Conservation (phyloP, 2,888 invertebrate species). For the Tiliacea citrago region DNA sequence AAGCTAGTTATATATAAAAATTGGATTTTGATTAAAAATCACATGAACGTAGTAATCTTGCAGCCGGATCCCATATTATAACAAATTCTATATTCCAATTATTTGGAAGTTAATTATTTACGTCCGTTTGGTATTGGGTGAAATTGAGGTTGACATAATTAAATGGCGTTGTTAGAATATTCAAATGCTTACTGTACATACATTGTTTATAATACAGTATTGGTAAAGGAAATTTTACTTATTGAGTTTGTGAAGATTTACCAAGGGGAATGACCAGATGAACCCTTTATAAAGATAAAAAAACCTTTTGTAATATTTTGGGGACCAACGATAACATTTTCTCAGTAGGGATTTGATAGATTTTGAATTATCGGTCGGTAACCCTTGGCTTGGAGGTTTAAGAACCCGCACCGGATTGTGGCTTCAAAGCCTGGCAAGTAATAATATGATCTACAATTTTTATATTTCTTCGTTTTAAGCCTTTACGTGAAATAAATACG, state of each 20-base stretch:
- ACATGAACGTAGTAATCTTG: no score
- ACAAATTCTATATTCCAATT: slow-evolving; percentile 22
- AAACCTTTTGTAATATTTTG: slow-evolving; percentile 31
- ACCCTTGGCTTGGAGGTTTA: slow-evolving; percentile 19
- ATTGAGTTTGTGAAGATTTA: slow-evolving; percentile 18
- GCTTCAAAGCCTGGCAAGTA: slow-evolving; percentile 18
- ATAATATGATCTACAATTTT: slow-evolving; percentile 15
- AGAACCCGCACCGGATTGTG: slow-evolving; percentile 2
- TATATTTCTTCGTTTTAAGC: neutral
- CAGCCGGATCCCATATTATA: neutral
- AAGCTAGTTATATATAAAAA: no score
- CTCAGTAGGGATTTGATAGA: slow-evolving; percentile 36
- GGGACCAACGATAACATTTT: slow-evolving; percentile 40
- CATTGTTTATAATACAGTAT: slow-evolving; percentile 4
- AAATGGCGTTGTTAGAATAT: slow-evolving; percentile 4
- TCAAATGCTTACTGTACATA: neutral
- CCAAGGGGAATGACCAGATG: slow-evolving; percentile 22
- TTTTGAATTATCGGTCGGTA: slow-evolving; percentile 41
- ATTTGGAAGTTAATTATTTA: slow-evolving; percentile 27
- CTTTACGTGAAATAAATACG: neutral
- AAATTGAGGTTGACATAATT: slow-evolving; percentile 22
- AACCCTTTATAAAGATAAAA: slow-evolving; percentile 31
- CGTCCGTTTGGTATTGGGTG: neutral
- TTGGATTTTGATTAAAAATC: no score
- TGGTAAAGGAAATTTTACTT: neutral